Conservation (phyloP, 2,888 invertebrate genomes). For the Chloromyia formosa region DNA sequence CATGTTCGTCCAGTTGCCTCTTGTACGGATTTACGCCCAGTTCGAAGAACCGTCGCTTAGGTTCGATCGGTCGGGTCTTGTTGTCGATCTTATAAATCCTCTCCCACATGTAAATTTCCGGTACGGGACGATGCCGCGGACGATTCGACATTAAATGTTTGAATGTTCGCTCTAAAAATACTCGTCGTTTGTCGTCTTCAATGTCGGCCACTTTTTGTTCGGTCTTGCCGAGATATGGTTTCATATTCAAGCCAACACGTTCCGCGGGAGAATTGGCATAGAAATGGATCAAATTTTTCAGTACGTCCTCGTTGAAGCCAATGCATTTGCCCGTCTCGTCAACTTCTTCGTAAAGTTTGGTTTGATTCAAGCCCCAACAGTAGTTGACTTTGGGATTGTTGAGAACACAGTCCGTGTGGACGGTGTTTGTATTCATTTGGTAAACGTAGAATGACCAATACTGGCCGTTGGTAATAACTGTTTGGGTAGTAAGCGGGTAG, state of each 20-base stretch:
- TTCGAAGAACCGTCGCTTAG: conserved; percentile 77
- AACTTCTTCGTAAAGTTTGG: conserved; percentile 78
- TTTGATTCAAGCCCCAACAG: conserved; percentile 78
- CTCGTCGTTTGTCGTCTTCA: conserved; percentile 72
- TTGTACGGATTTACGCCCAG: conserved; percentile 69
- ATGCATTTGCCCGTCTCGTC: conserved; percentile 73
- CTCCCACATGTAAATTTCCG: conserved; percentile 85
- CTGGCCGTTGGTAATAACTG: conserved; percentile 87
- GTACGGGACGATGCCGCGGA: conserved; percentile 68
- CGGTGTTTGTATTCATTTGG: conserved; percentile 86
- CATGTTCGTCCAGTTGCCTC: conserved; percentile 74
- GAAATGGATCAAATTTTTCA: conserved; percentile 77
- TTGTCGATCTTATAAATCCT: conserved; percentile 79
- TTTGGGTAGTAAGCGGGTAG: conserved; percentile 90
- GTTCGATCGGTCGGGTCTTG: conserved; percentile 74
- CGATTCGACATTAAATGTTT: conserved; percentile 77
- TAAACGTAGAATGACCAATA: conserved; percentile 87
- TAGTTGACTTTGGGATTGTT: conserved; percentile 78
- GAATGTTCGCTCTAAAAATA: conserved; percentile 75
- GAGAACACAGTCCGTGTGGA: conserved; percentile 71
- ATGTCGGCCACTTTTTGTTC: conserved; percentile 73
- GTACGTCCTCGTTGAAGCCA: conserved; percentile 82
- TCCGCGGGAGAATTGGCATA: conserved; percentile 76
- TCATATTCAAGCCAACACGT: conserved; percentile 71
- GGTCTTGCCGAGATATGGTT: conserved; percentile 74